phyloP scores from a whole-genome alignment of 1,140 invertebrate species.

The Zaprionus gabonicus region DNA sequence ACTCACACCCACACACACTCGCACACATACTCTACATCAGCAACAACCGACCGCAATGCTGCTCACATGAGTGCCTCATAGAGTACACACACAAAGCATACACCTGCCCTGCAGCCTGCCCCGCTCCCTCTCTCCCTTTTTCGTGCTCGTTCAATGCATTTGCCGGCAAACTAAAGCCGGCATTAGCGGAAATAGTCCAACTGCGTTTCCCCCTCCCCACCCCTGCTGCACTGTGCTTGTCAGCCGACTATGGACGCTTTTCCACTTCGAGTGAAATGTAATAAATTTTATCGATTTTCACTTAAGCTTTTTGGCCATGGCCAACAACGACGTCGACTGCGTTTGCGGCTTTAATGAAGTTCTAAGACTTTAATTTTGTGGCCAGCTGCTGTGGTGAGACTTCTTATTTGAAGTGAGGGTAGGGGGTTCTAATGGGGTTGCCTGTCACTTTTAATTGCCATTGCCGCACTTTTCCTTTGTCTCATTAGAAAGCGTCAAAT shows the following conservation, averaged over 20 bases:
- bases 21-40: neutral
- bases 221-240: conserved; percentile 11
- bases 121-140: neutral
- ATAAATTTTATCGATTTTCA: conserved; percentile 77
- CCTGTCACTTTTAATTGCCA: conserved; percentile 52
- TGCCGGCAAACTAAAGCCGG: neutral
- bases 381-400: conserved; percentile 24
- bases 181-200: conserved; percentile 23
- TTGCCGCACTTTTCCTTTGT: neutral
- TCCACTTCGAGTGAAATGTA: conserved; percentile 55
- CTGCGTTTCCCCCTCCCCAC: neutral
- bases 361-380: conserved; percentile 64
- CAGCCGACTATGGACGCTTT: conserved; percentile 16
- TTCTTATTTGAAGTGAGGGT: no score
- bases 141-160: neutral
- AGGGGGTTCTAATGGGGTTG: neutral
- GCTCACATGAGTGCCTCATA: conserved; percentile 1
- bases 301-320: conserved; percentile 41
- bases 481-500: neutral
- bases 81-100: neutral
- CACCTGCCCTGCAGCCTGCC: neutral
- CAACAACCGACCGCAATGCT: conserved; percentile 18
- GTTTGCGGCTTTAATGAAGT: conserved; percentile 58
- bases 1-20: neutral
- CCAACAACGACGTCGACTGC: conserved; percentile 12